Base-by-base conservation (phyloP, 2,888 invertebrate species). In the Conomelus anceps region DNA sequence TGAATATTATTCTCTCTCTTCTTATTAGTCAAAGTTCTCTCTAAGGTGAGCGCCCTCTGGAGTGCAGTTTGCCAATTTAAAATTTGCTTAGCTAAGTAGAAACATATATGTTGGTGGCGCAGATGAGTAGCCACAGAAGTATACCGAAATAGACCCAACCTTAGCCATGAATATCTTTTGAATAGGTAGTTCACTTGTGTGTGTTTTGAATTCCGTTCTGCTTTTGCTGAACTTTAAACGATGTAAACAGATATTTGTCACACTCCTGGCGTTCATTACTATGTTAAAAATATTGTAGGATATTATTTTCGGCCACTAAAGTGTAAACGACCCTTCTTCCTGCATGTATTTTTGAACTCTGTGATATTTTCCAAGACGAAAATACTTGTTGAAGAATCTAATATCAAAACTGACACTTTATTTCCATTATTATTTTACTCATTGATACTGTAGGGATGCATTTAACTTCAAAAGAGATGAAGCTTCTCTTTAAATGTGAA, bases 11-110 rank as follows among this genome's bases (percentile, higher is more conserved):
- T 34, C 11, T 34, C 11, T 13, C 34, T 17, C 34, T 9, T 34
- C 9, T 34, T 34, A 17, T 3, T 17, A 34, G 17, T 17, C 1
- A 34, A 3, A 34, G n/a, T n/a, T n/a, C n/a, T n/a, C n/a, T n/a
- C n/a, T 34, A 13, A 34, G 34, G 34, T 34, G 34, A 34, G 34
- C 17, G 34, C 23, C 86, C 26, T 23, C 26, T 86, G 0, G n/a
- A n/a, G n/a, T n/a, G 20, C 9, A 22, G 23, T 86, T 87, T 87
- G 93, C 93, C 63, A 63, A 63, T n/a, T n/a, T n/a, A 3, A 63
- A 63, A 63, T 63, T 63, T n/a, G 63, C 63, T 20, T n/a, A 63
- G 20, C 63, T 13, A 63, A 63, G 63, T 63, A n/a, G n/a, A 63
- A 63, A n/a, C 63, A 63, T n/a, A n/a, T n/a, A n/a, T n/a, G n/a